A percentile compares a stretch with the other conserved stretches of the same genome.
Evolutionary conservation across 1,140 invertebrate species (phyloP).

Genomic region (Acromyrmex echinatior): DNA sequence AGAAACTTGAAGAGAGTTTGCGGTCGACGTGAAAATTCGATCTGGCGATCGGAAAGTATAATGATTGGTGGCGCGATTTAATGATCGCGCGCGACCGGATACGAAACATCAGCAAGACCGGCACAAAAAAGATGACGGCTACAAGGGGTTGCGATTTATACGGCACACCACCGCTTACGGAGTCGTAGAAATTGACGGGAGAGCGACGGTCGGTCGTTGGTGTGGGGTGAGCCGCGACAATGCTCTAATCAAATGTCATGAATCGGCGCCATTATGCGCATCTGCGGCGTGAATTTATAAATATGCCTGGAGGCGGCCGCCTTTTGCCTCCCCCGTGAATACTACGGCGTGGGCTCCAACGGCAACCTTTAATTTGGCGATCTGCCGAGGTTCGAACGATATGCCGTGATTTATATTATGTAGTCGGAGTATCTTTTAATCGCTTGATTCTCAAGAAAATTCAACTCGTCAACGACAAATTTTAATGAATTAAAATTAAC

Average conservation of each 20-base stretch:
- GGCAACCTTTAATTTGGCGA: slow-evolving; percentile 58
- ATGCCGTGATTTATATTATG: slow-evolving; percentile 21
- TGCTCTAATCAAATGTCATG: slow-evolving; percentile 87
- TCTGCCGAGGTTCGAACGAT: slow-evolving; percentile 48
- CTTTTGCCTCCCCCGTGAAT: slow-evolving; percentile 68
- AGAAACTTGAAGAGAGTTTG: slow-evolving; percentile 60
- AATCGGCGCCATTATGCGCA: slow-evolving; percentile 86
- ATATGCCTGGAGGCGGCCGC: slow-evolving; percentile 81
- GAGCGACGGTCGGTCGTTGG: slow-evolving; percentile 49
- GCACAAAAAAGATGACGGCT: slow-evolving; percentile 52
- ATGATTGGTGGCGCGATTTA: slow-evolving; percentile 64
- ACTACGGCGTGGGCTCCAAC: slow-evolving; percentile 34
- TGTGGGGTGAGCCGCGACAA: slow-evolving; percentile 82
- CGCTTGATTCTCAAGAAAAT: not conserved
- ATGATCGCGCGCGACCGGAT: slow-evolving; percentile 28
- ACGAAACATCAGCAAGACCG: not conserved
- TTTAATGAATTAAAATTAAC: slow-evolving; percentile 5
- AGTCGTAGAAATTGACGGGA: slow-evolving; percentile 73
- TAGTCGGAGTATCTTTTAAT: not conserved
- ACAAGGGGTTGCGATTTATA: slow-evolving; percentile 72
- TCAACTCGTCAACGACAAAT: not conserved
- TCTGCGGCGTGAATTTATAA: slow-evolving; percentile 86
- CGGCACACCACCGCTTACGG: slow-evolving; percentile 54
- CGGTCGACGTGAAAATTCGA: slow-evolving; percentile 62
- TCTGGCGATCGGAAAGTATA: slow-evolving; percentile 72